Evolutionary conservation across 1,140 invertebrate genomes (phyloP).

Genomic region (Sminthurinus signatus): DNA sequence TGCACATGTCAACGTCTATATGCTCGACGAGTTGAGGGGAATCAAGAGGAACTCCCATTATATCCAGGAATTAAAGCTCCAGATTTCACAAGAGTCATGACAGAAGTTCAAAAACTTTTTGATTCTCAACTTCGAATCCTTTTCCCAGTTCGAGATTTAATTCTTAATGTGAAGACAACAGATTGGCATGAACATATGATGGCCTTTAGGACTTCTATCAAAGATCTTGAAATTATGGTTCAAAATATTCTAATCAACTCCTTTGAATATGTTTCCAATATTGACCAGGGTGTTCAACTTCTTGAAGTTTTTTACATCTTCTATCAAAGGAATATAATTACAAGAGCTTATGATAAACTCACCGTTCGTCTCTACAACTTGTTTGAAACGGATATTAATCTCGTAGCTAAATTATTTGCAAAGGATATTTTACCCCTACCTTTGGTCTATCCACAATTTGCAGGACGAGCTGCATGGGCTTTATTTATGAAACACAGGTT

Average conservation of each 20-base stretch:
- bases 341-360: conserved; percentile 49
- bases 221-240: conserved; percentile 59
- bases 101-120: conserved; percentile 68
- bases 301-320: conserved; percentile 63
- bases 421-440: conserved; percentile 56
- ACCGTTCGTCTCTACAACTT: conserved; percentile 62
- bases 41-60: conserved; percentile 45
- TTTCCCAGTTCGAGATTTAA: conserved; percentile 11
- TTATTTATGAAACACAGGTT: conserved; percentile 56
- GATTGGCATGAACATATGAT: conserved; percentile 64
- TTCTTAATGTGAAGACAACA: conserved; percentile 51
- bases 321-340: conserved; percentile 56
- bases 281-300: conserved; percentile 64
- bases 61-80: conserved; percentile 51
- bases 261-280: conserved; percentile 60
- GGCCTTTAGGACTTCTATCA: conserved; percentile 44
- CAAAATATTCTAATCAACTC: conserved; percentile 62
- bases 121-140: conserved; percentile 57
- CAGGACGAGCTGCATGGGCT: conserved; percentile 61
- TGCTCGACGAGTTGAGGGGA: conserved; percentile 46
- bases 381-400: conserved; percentile 68
- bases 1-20: conserved; percentile 54
- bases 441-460: conserved; percentile 59
- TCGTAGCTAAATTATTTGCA: conserved; percentile 62
- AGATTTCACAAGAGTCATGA: conserved; percentile 62